These are phyloP conservation scores for Bombycilla garrulus DNA, from an alignment of 2,113 vertebrate genomes.

Conservation along the genomic window DNA sequence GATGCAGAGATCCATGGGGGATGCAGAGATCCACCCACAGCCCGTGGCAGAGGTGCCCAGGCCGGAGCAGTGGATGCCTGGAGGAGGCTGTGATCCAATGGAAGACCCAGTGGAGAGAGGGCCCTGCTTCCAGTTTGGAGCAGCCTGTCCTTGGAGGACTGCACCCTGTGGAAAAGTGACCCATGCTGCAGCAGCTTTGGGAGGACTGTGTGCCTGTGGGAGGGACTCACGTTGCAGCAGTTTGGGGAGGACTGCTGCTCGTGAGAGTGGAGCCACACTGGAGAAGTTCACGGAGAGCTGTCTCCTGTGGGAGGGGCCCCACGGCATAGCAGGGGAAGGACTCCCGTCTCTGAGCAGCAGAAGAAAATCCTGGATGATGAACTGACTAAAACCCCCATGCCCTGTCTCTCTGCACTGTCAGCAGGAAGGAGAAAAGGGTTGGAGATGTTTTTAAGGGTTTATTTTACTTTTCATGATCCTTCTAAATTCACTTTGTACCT, in stretches of 20 bases:
- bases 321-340: accelerated
- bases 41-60: neutral
- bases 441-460: neutral
- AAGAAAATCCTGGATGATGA: neutral
- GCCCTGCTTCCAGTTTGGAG: neutral
- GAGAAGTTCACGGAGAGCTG: neutral
- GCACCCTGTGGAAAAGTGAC: accelerated
- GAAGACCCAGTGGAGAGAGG: neutral
- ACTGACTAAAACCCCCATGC: neutral
- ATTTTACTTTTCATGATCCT: neutral
- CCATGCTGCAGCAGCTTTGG: neutral
- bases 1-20: neutral
- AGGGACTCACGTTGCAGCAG: neutral
- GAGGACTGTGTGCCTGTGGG: neutral
- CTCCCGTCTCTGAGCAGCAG: neutral
- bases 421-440: neutral
- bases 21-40: too few relatives aligned
- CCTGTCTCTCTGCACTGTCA: accelerated
- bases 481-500: neutral
- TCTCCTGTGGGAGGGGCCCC: neutral
- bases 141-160: neutral
- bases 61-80: neutral
- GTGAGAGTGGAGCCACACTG: neutral
- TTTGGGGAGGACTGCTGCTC: neutral
- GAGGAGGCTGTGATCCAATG: neutral